These are phyloP conservation scores for Anodontia alba DNA, from an alignment of 2,888 invertebrate species.

Conservation along the genomic window DNA sequence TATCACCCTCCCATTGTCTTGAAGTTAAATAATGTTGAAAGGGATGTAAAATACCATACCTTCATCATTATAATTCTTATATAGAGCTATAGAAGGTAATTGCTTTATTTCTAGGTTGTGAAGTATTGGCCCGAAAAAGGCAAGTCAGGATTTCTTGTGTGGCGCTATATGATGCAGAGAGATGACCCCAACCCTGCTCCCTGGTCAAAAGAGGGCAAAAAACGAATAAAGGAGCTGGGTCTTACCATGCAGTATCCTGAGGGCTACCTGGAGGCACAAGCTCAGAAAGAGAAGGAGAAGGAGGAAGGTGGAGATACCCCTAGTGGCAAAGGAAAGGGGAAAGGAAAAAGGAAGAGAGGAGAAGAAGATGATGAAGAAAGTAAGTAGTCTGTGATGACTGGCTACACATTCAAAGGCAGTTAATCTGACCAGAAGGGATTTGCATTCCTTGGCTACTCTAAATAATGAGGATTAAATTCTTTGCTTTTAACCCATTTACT, in stretches of 20 bases:
- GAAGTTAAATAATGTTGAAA: too few species aligned
- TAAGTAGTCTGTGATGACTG: slow-evolving; percentile 8
- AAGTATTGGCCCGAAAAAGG: slow-evolving; percentile 93
- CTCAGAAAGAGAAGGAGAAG: slow-evolving; percentile 83
- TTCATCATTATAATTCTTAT: too few species aligned
- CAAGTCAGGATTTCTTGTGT: slow-evolving; percentile 91
- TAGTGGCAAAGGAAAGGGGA: slow-evolving; percentile 74
- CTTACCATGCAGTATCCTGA: slow-evolving; percentile 89
- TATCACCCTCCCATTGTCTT: too few species aligned
- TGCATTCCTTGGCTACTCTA: background rate
- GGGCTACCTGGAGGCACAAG: slow-evolving; percentile 89
- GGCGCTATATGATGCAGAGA: slow-evolving; percentile 91
- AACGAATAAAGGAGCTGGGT: slow-evolving; percentile 85
- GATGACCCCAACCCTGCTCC: slow-evolving; percentile 93
- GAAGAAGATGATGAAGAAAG: slow-evolving; percentile 54
- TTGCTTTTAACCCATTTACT: too few species aligned
- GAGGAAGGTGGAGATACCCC: slow-evolving; percentile 63
- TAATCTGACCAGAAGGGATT: background rate
- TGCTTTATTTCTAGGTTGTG: slow-evolving; percentile 86
- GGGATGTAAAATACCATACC: too few species aligned
- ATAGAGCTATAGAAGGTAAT: too few species aligned
- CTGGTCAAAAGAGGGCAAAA: slow-evolving; percentile 90
- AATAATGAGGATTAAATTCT: too few species aligned
- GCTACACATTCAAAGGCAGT: too few species aligned
- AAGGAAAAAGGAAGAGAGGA: slow-evolving; percentile 73